Evolutionary conservation across 1,140 invertebrate genomes (phyloP).

Genomic region (Gryon sp.): DNA sequence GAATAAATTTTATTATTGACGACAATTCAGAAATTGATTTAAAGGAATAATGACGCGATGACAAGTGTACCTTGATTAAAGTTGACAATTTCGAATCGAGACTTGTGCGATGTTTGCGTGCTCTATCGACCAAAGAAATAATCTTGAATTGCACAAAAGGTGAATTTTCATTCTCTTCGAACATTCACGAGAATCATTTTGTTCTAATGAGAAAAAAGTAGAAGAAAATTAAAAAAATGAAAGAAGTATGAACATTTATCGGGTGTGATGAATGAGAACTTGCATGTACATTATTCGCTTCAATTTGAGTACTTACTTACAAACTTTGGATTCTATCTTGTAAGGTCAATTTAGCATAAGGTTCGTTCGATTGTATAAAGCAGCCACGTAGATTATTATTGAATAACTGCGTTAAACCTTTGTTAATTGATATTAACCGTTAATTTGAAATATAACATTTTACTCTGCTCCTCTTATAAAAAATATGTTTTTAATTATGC

Average conservation of each 20-base stretch:
- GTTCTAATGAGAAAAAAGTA: slow-evolving; percentile 28
- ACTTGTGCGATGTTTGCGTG: slow-evolving; percentile 28
- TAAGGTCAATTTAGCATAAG: slow-evolving; percentile 44
- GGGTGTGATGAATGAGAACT: slow-evolving; percentile 49
- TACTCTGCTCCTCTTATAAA: too few species aligned
- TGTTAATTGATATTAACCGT: too few species aligned
- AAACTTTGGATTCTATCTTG: slow-evolving; percentile 22
- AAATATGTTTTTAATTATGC: too few species aligned
- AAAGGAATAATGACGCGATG: background rate
- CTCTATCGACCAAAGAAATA: slow-evolving; percentile 53
- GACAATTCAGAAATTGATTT: background rate
- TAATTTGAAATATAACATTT: too few species aligned
- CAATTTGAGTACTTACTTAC: slow-evolving; percentile 38
- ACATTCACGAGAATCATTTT: slow-evolving; percentile 31
- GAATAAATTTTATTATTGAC: too few species aligned
- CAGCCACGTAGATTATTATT: slow-evolving; percentile 5
- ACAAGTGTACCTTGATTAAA: background rate
- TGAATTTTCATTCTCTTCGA: slow-evolving; percentile 32
- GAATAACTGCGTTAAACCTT: slow-evolving; percentile 21
- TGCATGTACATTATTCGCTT: slow-evolving; percentile 66
- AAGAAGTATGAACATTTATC: slow-evolving; percentile 56
- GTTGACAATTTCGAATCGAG: slow-evolving; percentile 28
- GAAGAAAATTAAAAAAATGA: too few species aligned
- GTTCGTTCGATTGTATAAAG: slow-evolving; percentile 39
- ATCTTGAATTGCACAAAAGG: slow-evolving; percentile 42